Conservation (phyloP, 2,113 vertebrate species). For the Ursus arctos region DNA sequence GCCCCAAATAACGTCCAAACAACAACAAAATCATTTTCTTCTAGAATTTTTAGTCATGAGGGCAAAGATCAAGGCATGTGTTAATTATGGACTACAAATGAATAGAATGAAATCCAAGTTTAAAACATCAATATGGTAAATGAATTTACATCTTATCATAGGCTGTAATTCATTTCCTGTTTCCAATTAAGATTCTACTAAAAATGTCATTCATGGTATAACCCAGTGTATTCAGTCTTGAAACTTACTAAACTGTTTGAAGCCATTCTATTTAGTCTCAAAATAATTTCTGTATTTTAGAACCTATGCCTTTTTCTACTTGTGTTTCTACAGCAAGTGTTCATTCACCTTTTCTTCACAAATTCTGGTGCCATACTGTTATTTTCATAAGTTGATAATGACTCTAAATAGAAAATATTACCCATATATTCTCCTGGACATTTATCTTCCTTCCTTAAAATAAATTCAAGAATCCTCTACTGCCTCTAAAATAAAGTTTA, state of each 20-base stretch:
- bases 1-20: background rate
- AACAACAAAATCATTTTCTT: background rate
- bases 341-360: background rate
- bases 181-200: background rate
- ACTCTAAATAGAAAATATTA: background rate
- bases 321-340: background rate
- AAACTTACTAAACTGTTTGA: background rate
- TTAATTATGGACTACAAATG: background rate
- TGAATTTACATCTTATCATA: background rate
- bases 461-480: background rate
- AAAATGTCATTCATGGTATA: background rate
- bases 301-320: background rate
- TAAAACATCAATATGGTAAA: background rate
- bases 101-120: background rate
- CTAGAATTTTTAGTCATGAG: background rate
- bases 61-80: background rate
- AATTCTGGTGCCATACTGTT: background rate
- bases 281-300: background rate
- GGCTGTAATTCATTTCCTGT: background rate
- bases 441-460: background rate
- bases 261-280: background rate
- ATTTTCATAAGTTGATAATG: background rate
- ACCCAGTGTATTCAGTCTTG: rapidly evolving
- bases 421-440: background rate
- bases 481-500: background rate